Percentiles rank a stretch among this genome's conserved stretches.
Evolutionary conservation across 2,888 invertebrate species (phyloP).

Genomic region (Lasioglossum malachurum): DNA sequence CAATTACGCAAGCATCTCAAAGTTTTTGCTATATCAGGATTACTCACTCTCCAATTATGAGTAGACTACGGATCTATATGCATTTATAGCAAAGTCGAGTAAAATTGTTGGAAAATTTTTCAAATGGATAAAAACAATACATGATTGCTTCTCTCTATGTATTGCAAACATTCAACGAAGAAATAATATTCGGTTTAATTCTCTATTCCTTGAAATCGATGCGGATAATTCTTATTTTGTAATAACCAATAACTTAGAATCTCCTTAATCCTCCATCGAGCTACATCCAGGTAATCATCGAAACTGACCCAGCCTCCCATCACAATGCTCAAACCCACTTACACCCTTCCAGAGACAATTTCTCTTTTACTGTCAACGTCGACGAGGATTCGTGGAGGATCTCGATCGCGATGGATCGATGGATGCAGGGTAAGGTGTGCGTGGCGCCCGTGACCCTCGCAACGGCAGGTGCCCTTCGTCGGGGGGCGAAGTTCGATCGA

Average conservation of each 20-base stretch:
- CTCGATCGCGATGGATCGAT: neutral
- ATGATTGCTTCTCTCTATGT: too few species aligned
- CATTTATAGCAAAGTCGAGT: too few species aligned
- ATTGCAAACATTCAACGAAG: too few species aligned
- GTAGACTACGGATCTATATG: too few species aligned
- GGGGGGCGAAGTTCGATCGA: constrained; percentile 40
- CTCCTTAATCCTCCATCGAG: neutral
- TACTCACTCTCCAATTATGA: neutral
- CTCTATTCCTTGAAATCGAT: too few species aligned
- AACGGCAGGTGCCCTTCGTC: constrained; percentile 48
- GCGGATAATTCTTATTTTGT: too few species aligned
- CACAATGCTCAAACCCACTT: neutral
- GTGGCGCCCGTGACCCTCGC: constrained; percentile 50
- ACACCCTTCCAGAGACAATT: neutral
- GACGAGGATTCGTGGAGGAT: neutral
- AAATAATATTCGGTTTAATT: too few species aligned
- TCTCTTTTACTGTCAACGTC: neutral
- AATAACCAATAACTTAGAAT: neutral
- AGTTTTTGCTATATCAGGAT: neutral
- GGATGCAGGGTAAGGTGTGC: neutral
- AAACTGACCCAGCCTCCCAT: neutral
- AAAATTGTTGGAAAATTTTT: too few species aligned
- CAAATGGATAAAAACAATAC: too few species aligned
- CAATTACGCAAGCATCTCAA: neutral
- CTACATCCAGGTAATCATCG: neutral